Evolutionary conservation across 1,140 invertebrate genomes (phyloP), one percentile per base, ranked within the genome.

Genomic region (Neelides sp.): DNA sequence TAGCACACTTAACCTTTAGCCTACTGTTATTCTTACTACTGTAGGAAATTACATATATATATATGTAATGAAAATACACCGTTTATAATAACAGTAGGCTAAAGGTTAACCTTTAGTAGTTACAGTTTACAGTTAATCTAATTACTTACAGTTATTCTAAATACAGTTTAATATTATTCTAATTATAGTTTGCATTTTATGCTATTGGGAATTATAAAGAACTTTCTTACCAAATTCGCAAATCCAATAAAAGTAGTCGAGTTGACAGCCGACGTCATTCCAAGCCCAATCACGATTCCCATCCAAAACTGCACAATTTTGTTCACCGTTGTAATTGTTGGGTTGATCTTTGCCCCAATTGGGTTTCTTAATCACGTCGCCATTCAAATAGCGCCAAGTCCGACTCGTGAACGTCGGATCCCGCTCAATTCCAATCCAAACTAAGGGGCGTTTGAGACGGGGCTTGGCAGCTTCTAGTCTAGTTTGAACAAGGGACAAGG

Each of bases 201-300:
- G n/a, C n/a, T n/a, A n/a, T 17, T 43, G 12, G 24, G 19, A 28
- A 42, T 50, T 2, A 20, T 42, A 10, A 48, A n/a, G 2, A 32
- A n/a, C 44, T 34, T 35, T 34, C 66, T 68, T 55, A 69, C 68
- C 54, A 53, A 66, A 85, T 68, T 90, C 85, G 66, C 89, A 93
- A 63, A 93, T 87, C 79, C 87, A 93, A 64, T 87, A 85, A 24
- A 92, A 69, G 67, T 91, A 88, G 67, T 91, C 85, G 35, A 93
- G 73, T 66, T 90, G 88, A 65, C 89, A 94, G 19, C 86, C 87
- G 22, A 94, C 87, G 69, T 94, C 89, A 66, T 94, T 94, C 88
- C 88, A 94, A 0, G 83, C 69, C 89, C 89, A 93, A 35, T 79
- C 78, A 45, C 85, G 73, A 0, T 83, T 86, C 2, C 88, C 87